Evolutionary conservation across 1,140 invertebrate genomes (phyloP), one percentile per base, ranked within the genome.

Genomic region (Lysiphlebus fabarum): DNA sequence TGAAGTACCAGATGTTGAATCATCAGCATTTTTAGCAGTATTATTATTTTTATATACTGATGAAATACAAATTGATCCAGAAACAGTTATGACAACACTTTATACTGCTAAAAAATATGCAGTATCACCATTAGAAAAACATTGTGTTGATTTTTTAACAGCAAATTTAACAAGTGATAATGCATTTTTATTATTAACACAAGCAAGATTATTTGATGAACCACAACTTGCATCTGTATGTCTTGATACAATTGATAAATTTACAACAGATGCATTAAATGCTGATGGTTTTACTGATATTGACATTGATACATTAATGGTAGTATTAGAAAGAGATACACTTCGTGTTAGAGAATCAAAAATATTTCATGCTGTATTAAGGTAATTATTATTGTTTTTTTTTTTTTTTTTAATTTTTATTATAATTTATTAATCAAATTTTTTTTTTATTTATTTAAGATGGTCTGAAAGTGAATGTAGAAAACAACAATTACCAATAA

Each of bases 41-140:
- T 75, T 90, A 14, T 83, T 86, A 68, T 92, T 91, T 77, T 75
- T 92, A 12, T 92, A 92, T 69, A 89, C 90, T 0, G 91, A 93
- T 81, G 89, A 92, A 74, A 88, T 93, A n/a, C 83, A 88, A 62
- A 91, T 93, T 69, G 90, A 88, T 40, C 88, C 90, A 4, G 91
- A 93, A 71, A 91, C 87, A 70, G 91, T 93, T 2, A 93, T 93
- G 90, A 90, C 90, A 1, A 91, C 90, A 6, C 72, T 93, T 48
- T 93, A 93, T 68, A 90, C 90, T 7, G 91, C 91, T 6, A 93
- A 93, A 67, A 94, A 94, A 69, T 94, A 94, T 78, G 90, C 89
- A 6, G 89, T 93, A 0, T 88, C 89, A 9, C 87, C 89, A 8
- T 75, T 94, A 56, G 91, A 93, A 71, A 86, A 88, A 64, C 89